Percentiles rank a stretch among this genome's conserved stretches.
phyloP scores from a whole-genome alignment of 2,113 vertebrate genomes.

The Lipophrys pholis region DNA sequence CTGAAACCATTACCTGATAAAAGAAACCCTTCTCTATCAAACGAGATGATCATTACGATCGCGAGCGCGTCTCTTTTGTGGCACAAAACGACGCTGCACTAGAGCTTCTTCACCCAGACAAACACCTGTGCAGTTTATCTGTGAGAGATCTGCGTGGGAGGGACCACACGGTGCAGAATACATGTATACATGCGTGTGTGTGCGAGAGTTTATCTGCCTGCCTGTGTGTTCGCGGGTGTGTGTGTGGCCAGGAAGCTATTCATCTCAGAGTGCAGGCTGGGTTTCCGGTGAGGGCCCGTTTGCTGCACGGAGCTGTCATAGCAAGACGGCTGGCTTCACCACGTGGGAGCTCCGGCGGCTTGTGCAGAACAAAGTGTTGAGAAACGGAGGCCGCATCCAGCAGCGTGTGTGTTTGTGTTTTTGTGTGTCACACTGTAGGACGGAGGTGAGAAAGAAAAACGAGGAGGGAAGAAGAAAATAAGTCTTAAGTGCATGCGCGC shows the following conservation, averaged over 20 bases:
- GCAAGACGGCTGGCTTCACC: constrained; percentile 68
- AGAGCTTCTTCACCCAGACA: constrained; percentile 49
- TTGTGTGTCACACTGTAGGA: constrained; percentile 31
- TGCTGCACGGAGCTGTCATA: constrained; percentile 68
- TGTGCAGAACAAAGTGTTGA: constrained; percentile 65
- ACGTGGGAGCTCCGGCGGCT: constrained; percentile 65
- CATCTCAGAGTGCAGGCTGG: constrained; percentile 68
- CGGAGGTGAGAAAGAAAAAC: constrained; percentile 38
- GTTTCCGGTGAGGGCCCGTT: constrained; percentile 77
- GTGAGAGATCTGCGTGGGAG: constrained; percentile 73
- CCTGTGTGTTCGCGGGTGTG: constrained; percentile 47
- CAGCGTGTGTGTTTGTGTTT: constrained; percentile 15
- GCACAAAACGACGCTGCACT: constrained; percentile 45
- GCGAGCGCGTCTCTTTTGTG: constrained; percentile 57
- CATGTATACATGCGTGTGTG: constrained; percentile 31
- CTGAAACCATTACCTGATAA: constrained; percentile 58
- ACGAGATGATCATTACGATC: constrained; percentile 44
- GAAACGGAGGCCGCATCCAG: constrained; percentile 65
- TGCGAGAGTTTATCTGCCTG: constrained; percentile 38
- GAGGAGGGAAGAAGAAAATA: neutral
- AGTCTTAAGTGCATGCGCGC: no score
- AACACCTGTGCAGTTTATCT: constrained; percentile 80
- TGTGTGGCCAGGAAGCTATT: constrained; percentile 77
- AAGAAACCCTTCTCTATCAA: constrained; percentile 35
- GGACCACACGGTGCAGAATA: constrained; percentile 29